Percentiles rank a stretch among this genome's conserved stretches.
These are phyloP conservation scores for Typhlichthys subterraneus DNA, from an alignment of 2,797 vertebrate species.

Conservation along the genomic window DNA sequence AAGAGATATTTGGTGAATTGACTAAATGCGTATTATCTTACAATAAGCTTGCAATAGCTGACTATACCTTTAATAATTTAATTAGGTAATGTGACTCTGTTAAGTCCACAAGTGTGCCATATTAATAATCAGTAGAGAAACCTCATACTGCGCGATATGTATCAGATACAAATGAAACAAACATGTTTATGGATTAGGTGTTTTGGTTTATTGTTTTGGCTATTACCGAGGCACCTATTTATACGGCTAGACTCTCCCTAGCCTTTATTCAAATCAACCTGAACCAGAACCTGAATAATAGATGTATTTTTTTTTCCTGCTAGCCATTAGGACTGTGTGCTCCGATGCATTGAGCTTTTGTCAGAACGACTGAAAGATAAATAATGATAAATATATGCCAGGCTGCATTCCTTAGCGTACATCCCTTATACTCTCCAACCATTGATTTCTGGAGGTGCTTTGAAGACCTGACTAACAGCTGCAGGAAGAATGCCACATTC, in stretches of 20 bases:
- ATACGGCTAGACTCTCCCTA: neutral
- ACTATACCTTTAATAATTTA: too few species aligned
- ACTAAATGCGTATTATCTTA: too few species aligned
- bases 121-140: too few species aligned
- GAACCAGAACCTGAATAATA: neutral
- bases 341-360: neutral
- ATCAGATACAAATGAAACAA: constrained; percentile 1
- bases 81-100: too few species aligned
- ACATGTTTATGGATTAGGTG: neutral
- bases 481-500: constrained; percentile 3
- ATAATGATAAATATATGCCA: constrained; percentile 11
- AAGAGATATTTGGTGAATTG: too few species aligned
- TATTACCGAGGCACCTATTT: too few species aligned
- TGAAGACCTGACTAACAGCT: neutral
- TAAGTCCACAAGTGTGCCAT: too few species aligned
- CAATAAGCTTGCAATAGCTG: too few species aligned
- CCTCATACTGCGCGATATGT: too few species aligned
- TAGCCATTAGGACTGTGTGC: constrained; percentile 4
- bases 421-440: neutral
- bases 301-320: neutral
- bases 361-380: neutral
- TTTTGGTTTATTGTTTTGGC: too few species aligned
- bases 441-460: neutral
- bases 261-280: neutral
- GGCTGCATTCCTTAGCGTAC: neutral